Evolutionary conservation across 2,888 invertebrate genomes (phyloP), one percentile per base, ranked within the genome.

Genomic region (Oligia fasciuncula): DNA sequence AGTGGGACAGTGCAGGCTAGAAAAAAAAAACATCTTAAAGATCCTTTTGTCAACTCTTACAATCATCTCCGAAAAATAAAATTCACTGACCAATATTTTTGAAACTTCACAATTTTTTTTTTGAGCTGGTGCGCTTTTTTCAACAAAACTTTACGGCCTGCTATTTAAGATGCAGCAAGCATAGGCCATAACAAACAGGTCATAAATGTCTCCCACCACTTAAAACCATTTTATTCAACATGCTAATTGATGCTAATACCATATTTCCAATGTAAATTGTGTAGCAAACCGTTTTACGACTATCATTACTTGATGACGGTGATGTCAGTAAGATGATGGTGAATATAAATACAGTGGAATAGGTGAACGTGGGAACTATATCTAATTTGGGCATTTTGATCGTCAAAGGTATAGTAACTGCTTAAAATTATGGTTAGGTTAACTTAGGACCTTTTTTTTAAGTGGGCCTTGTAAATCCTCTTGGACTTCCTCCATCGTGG

Each of bases 201-300:
- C 60, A 76, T 83, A 85, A 83, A 73, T 65, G 76, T 40, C 62
- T 51, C 67, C 43, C 19, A 76, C 63, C 60, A 74, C 66, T 82
- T 77, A 76, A 70, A 51, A 70, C 62, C 40, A 77, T 71, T 86
- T 81, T 69, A 75, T 74, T 60, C 51, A 35, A 85, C 73, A 76
- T 85, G 69, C 70, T 87, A 79, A 86, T 77, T 76, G 68, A 74
- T 72, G 68, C 60, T 86, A 83, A 83, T 73, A 46, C 65, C 23
- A 73, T 67, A 74, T 84, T 73, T 76, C 66, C 76, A 63, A 86
- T 86, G 87, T 78, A 80, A 77, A 84, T 80, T 63, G 66, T 63
- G 69, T 75, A 49, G 43, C 60, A 63, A 66, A 65, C 57, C 23
- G 46, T 79, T 86, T 86, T 79, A 86, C 76, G 75, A 82, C 43